Conservation (phyloP, 2,797 vertebrate species). For the Coilia nasus region DNA sequence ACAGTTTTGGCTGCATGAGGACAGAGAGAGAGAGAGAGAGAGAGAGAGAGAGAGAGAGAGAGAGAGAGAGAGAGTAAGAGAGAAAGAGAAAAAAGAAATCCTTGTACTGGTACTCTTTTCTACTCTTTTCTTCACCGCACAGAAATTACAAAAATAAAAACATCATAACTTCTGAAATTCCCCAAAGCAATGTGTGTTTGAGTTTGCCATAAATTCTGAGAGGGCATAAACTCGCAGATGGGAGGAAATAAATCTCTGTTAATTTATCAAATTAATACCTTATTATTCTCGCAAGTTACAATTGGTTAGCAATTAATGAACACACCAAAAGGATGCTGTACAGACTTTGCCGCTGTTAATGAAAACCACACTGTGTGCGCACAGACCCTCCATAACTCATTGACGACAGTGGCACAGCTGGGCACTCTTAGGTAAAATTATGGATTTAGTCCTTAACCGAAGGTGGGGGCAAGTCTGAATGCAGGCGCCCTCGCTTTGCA, state of each 20-base stretch:
- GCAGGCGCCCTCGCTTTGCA: neutral
- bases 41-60: neutral
- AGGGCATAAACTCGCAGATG: slow-evolving; percentile 31
- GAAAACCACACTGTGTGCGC: neutral
- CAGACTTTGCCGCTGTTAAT: neutral
- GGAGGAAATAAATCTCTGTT: slow-evolving; percentile 45
- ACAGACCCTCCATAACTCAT: neutral
- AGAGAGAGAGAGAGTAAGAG: neutral
- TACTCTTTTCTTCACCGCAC: slow-evolving; percentile 47
- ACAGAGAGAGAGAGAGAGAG: slow-evolving; percentile 8
- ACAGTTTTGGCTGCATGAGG: neutral
- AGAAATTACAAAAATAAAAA: slow-evolving; percentile 45
- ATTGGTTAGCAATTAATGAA: slow-evolving; percentile 45
- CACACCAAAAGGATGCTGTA: neutral
- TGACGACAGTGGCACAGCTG: slow-evolving; percentile 1
- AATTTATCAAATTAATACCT: slow-evolving; percentile 46
- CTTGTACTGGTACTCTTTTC: slow-evolving; percentile 45
- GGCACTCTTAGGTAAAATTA: neutral
- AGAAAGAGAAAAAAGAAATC: neutral
- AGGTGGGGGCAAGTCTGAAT: neutral
- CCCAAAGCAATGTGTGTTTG: slow-evolving; percentile 47
- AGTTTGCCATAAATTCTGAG: slow-evolving; percentile 23
- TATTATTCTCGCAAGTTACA: slow-evolving; percentile 44
- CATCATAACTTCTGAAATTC: slow-evolving; percentile 40
- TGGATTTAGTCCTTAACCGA: neutral